A percentile compares a stretch with the other conserved stretches of the same genome.
Evolutionary conservation across 2,888 invertebrate species (phyloP).

Genomic region (Aphidius colemani): DNA sequence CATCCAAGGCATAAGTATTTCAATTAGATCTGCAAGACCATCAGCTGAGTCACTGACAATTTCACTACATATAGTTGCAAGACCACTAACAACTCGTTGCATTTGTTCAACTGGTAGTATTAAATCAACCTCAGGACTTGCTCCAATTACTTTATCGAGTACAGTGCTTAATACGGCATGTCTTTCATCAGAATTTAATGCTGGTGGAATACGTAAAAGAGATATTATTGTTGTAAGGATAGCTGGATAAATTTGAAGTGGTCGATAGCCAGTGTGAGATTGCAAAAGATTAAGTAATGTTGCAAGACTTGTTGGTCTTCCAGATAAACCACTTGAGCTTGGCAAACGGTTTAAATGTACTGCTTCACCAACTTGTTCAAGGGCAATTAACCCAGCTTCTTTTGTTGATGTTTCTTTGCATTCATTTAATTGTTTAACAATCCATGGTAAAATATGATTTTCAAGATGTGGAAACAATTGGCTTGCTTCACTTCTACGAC

Average conservation of each 20-base stretch:
- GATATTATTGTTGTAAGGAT: constrained; percentile 47
- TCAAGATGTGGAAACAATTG: constrained; percentile 43
- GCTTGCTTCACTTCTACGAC: constrained; percentile 39
- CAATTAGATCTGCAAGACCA: constrained; percentile 48
- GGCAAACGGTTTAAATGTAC: constrained; percentile 45
- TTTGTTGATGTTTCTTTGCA: constrained; percentile 47
- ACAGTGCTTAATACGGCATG: constrained; percentile 47
- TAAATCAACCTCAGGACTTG: constrained; percentile 46
- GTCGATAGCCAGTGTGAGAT: constrained; percentile 47
- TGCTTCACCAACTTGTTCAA: constrained; percentile 50
- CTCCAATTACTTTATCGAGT: constrained; percentile 52
- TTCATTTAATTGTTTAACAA: constrained; percentile 47
- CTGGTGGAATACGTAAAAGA: constrained; percentile 49
- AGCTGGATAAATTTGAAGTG: constrained; percentile 48
- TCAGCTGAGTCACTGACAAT: constrained; percentile 49
- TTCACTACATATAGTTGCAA: constrained; percentile 48
- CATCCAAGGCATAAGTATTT: constrained; percentile 54
- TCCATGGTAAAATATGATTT: constrained; percentile 49
- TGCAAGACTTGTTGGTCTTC: constrained; percentile 44
- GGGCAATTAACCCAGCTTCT: constrained; percentile 49
- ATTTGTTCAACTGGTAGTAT: constrained; percentile 42
- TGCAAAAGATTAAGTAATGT: constrained; percentile 47
- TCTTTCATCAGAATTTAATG: constrained; percentile 45
- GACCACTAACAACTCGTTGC: constrained; percentile 41
- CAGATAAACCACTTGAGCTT: constrained; percentile 42